Base-by-base conservation (phyloP, 2,888 invertebrate species). In the Drosophila borealis region DNA sequence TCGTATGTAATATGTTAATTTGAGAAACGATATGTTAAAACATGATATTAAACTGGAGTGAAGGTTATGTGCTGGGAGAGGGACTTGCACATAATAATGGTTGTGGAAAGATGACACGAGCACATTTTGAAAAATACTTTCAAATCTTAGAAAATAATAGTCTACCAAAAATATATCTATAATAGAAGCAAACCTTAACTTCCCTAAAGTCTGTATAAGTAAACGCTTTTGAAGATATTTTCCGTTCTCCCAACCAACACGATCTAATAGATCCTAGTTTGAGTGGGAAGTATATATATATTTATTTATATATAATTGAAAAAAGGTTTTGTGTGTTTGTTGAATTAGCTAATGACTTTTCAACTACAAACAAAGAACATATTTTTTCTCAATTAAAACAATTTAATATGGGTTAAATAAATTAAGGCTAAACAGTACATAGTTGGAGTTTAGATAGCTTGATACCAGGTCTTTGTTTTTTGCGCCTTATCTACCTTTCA, bases 1-100 rank as follows among this genome's bases (percentile, higher is more conserved):
- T 57, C 69, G 42, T 70, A 59, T 75, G 42, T 75, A 59, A 54
- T 74, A 74, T 82, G 88, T 69, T 81, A 84, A 89, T 74, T 78
- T 77, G 68, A 73, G 68, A 62, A 70, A 60, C 67, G 39, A 77
- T 60, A 74, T 81, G 73, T 74, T 74, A 55, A 78, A 74, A 56
- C 41, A 37, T 13, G 42, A 51, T 45, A 46, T 66, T 61, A 68
- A 88, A 75, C 63, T 54, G 45, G 49, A 69, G 66, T 88, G 74
- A 64, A 63, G 55, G 70, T 64, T 72, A 29, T 42, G 48, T 50
- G 29, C 19, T 39, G 29, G 41, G 19, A 42, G 44, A 29, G 54
- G 25, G 49, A 63, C 48, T 70, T 50, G 74, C 64, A 70, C 46
- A 70, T 67, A 33, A 53, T 11, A 14, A 45, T 59, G 9, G 44